Evolutionary conservation across 2,113 vertebrate species (phyloP), one percentile per base, ranked within the genome.

Genomic region (Myiozetetes cayanensis): DNA sequence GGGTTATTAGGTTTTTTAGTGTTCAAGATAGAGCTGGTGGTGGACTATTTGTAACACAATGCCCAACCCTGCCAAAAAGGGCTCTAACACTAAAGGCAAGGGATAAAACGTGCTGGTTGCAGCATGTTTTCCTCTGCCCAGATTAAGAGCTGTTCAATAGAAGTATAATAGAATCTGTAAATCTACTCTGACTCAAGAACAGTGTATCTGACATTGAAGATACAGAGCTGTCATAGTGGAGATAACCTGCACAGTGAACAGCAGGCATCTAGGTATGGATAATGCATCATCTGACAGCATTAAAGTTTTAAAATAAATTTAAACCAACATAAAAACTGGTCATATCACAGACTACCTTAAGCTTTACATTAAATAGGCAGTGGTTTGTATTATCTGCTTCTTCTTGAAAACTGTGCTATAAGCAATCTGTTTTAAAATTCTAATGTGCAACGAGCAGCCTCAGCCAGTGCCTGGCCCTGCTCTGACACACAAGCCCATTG

Each of bases 121-220:
- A 98, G 98, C 97, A 96, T 91, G 96, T 95, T 98, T 97, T 96
- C 84, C 93, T 90, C 95, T 74, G 87, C 91, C 80, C 90, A 96
- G 97, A 97, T 97, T 96, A 98, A 98, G 95, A 97, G 91, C 94
- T 97, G 96, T 96, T 98, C 98, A 97, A 98, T 98, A 98, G 92
- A 97, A 96, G 87, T 90, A 96, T 98, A 98, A 98, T 98, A 97
- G 97, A 98, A 98, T 96, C 97, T 97, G 96, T 98, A 98, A 98
- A 98, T 98, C 98, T 97, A 81, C 89, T 73, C 84, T 96, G 94
- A 92, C 93, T 97, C 89, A 55, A 87, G 95, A 98, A 89, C 82
- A 71, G 93, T 37, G 94, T 89, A 94, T 93, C 92, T 97, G 97
- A 97, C 96, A 96, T 33, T 74, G 91, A 94, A 98, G 97, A 97